Conservation (phyloP, 2,888 invertebrate species). For the Chrysolina haemoptera region DNA sequence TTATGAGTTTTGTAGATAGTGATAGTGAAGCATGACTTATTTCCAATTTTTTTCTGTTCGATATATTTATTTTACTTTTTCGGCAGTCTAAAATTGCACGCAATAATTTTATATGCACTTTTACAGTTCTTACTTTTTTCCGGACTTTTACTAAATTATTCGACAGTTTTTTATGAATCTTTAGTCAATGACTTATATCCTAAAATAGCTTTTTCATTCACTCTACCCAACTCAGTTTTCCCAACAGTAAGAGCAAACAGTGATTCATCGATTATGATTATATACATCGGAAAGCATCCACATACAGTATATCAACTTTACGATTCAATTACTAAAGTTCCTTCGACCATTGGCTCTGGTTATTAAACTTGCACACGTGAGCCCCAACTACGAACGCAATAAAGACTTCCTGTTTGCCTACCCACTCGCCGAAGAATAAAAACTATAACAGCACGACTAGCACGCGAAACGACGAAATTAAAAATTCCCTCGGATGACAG, state of each 20-base stretch:
- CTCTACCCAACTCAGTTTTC: no score
- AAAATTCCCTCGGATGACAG: conserved; percentile 17
- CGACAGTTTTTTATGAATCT: no score
- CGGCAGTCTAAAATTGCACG: no score
- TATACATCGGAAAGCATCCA: background rate
- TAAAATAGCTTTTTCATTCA: no score
- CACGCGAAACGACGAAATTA: conserved; percentile 12
- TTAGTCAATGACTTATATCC: no score
- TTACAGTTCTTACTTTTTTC: no score
- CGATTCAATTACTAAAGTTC: background rate
- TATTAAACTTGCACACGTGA: conserved; percentile 15
- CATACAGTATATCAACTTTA: background rate
- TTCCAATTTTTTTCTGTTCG: no score
- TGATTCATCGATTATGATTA: background rate
- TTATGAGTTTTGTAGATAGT: no score
- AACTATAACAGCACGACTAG: conserved; percentile 17
- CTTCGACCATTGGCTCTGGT: background rate
- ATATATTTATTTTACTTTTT: no score
- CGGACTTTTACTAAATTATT: no score
- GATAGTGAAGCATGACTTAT: no score
- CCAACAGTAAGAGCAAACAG: background rate
- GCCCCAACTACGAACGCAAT: background rate
- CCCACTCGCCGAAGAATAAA: conserved; percentile 12
- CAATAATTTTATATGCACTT: no score
- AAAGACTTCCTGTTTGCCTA: conserved; percentile 18